Conservation (phyloP, 2,888 invertebrate species). For the Melitaea athalia region DNA sequence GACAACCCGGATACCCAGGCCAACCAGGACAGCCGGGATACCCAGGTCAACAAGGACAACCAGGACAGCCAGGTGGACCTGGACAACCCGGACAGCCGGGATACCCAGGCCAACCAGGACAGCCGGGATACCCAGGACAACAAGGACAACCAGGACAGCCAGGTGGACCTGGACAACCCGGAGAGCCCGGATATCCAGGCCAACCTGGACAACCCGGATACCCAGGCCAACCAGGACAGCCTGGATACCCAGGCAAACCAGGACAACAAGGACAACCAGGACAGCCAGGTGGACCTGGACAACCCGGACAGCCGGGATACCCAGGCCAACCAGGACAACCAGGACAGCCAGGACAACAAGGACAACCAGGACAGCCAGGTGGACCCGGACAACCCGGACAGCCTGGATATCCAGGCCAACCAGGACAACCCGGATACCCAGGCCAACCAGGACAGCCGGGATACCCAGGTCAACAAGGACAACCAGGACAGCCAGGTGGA, state of each 20-base stretch:
- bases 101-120: slow-evolving; percentile 33
- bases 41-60: slow-evolving; percentile 41
- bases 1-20: slow-evolving; percentile 45
- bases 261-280: slow-evolving; percentile 47
- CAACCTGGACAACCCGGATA: slow-evolving; percentile 39
- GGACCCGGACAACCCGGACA: slow-evolving; percentile 43
- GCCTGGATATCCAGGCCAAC: slow-evolving; percentile 40
- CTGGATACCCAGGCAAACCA: slow-evolving; percentile 46
- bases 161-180: slow-evolving; percentile 38
- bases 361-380: slow-evolving; percentile 43
- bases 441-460: slow-evolving; percentile 38
- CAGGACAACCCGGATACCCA: slow-evolving; percentile 40
- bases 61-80: slow-evolving; percentile 42
- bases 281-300: slow-evolving; percentile 42
- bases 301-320: slow-evolving; percentile 56
- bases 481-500: slow-evolving; percentile 33
- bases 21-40: slow-evolving; percentile 62
- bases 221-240: slow-evolving; percentile 33
- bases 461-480: slow-evolving; percentile 40
- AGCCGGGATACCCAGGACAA: slow-evolving; percentile 36
- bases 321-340: slow-evolving; percentile 46
- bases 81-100: slow-evolving; percentile 41
- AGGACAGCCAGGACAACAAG: slow-evolving; percentile 61
- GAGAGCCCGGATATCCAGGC: slow-evolving; percentile 37
- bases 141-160: too few relatives aligned